Evolutionary conservation across 2,113 vertebrate genomes (phyloP), one percentile per base, ranked within the genome.

Genomic region (Tinamus guttatus): DNA sequence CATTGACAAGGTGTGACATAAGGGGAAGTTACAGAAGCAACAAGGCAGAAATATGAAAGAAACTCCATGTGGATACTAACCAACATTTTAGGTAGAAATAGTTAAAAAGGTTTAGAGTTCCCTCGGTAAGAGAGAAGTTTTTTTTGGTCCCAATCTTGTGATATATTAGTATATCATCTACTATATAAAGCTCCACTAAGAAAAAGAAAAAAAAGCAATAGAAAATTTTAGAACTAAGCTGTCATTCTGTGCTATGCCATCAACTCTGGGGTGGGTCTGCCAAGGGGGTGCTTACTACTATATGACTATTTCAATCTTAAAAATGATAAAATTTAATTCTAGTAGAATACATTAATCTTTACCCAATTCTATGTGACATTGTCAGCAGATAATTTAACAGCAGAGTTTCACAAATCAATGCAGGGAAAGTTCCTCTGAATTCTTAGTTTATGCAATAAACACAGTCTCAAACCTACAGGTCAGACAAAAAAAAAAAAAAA

Each of bases 1-100:
- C 25, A 56, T 75, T 95, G 93, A 90, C 88, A 95, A 74, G 41
- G 76, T 93, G 77, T 85, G 83, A 91, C 82, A 97, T 86, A 89
- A 94, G 65, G 87, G 90, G 82, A 96, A 96, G 62, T 95, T 77
- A 85, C 77, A 91, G 85, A 94, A 94, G 89, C 65, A 90, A 89
- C 73, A 80, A 96, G 60, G 68, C 85, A 96, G 58, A 94, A 96
- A 95, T 0, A 3, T 36, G 5, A 91, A 87, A n/a, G n/a, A n/a
- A n/a, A n/a, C n/a, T n/a, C n/a, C 19, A 0, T 11, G 83, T 13
- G n/a, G 69, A 63, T 88, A 92, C 38, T 51, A 74, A 73, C 56
- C n/a, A 80, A 83, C 18, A 71, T 92, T 92, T 94, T 58, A 75
- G 87, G 85, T 4, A 92, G 62, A 84, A 96, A 91, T 68, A 71